A percentile compares a stretch with the other conserved stretches of the same genome.
phyloP scores from a whole-genome alignment of 2,797 vertebrate genomes.

The Uromys caudimaculatus region DNA sequence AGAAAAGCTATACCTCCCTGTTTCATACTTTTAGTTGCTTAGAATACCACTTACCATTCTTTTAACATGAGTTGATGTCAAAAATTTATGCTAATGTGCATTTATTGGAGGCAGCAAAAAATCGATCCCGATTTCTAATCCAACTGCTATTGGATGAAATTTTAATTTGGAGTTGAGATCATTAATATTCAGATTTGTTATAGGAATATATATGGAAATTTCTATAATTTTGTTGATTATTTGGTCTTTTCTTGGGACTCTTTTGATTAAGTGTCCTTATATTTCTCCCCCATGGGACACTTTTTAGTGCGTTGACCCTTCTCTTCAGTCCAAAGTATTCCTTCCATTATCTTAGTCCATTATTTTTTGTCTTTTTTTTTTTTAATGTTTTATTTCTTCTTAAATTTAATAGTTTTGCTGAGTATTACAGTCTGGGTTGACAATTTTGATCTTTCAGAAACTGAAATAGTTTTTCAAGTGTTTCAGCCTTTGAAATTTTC shows the following conservation, averaged over 20 bases:
- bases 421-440: neutral
- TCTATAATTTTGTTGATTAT: too few species aligned
- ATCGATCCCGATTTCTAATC: neutral
- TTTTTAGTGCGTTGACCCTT: neutral
- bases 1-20: neutral
- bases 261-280: neutral
- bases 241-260: neutral
- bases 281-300: too few species aligned
- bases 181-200: neutral
- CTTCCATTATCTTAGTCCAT: neutral
- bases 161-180: neutral
- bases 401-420: neutral
- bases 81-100: neutral
- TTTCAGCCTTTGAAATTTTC: neutral
- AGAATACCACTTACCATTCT: neutral
- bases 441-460: neutral
- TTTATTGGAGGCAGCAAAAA: neutral
- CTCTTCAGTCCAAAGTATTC: neutral
- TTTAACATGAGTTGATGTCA: neutral
- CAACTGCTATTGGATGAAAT: neutral
- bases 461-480: neutral
- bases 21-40: neutral
- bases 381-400: neutral
- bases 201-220: neutral
- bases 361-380: neutral